phyloP scores from a whole-genome alignment of 1,140 invertebrate species.

The Atopsyche davidsoni region DNA sequence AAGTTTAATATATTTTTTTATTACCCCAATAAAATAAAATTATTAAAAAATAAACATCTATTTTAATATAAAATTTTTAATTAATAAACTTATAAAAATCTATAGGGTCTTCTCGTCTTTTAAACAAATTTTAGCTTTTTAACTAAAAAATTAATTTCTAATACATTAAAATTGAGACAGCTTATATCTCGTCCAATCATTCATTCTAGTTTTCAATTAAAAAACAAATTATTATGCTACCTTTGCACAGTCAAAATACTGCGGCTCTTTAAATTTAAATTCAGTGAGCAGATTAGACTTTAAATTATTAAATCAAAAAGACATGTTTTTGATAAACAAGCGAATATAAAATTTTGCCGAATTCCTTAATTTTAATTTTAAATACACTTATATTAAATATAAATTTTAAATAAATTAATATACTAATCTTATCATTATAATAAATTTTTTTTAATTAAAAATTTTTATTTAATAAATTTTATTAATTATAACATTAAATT shows the following conservation, averaged over 20 bases:
- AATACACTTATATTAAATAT: neutral
- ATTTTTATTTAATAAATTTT: slow-evolving; percentile 24
- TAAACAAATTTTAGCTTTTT: slow-evolving; percentile 57
- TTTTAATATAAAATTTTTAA: slow-evolving; percentile 38
- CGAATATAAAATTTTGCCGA: slow-evolving; percentile 57
- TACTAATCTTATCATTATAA: neutral
- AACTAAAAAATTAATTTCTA: slow-evolving; percentile 54
- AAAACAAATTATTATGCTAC: slow-evolving; percentile 64
- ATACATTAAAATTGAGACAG: slow-evolving; percentile 35
- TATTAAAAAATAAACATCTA: slow-evolving; percentile 41
- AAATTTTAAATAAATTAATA: neutral
- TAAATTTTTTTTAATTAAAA: slow-evolving; percentile 34
- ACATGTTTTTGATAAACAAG: slow-evolving; percentile 73
- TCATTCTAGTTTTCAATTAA: slow-evolving; percentile 62
- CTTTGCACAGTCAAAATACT: too few relatives aligned
- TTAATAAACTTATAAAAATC: slow-evolving; percentile 50
- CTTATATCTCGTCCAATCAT: slow-evolving; percentile 49
- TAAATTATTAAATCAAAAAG: slow-evolving; percentile 53
- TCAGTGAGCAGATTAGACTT: slow-evolving; percentile 60
- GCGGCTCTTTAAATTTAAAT: slow-evolving; percentile 55
- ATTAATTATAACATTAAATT: slow-evolving; percentile 22
- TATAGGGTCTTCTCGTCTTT: slow-evolving; percentile 56
- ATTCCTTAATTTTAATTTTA: slow-evolving; percentile 45
- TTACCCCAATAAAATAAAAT: too few relatives aligned
- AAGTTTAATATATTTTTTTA: too few relatives aligned